These are phyloP conservation scores for Pelobates cultripes DNA, from an alignment of 2,797 vertebrate genomes.

Conservation along the genomic window DNA sequence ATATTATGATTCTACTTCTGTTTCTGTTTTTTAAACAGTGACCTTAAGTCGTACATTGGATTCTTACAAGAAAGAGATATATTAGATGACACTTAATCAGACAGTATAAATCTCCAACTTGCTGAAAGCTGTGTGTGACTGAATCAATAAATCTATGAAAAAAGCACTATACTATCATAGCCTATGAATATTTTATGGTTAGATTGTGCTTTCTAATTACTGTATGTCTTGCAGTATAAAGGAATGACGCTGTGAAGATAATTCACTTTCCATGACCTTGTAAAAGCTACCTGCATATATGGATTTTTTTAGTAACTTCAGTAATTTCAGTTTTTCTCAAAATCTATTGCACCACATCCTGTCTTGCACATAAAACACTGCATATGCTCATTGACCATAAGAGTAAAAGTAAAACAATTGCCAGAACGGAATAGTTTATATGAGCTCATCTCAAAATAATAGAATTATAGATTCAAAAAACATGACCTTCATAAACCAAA, in stretches of 20 bases:
- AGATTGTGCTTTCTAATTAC: slow-evolving; percentile 28
- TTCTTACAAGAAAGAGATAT: slow-evolving; percentile 6
- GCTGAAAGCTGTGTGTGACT: slow-evolving; percentile 15
- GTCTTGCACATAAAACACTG: neutral
- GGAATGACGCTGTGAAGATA: neutral
- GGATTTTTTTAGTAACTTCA: neutral
- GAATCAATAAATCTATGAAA: slow-evolving; percentile 27
- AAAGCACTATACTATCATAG: slow-evolving; percentile 27
- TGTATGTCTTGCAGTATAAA: slow-evolving; percentile 11
- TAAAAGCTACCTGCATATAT: neutral
- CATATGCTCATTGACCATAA: neutral
- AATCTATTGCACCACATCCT: neutral
- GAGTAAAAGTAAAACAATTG: too few relatives aligned
- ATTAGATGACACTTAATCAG: neutral
- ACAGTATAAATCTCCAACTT: slow-evolving; percentile 12
- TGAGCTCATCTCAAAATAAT: too few relatives aligned
- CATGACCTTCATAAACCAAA: too few relatives aligned
- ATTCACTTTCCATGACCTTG: slow-evolving; percentile 17
- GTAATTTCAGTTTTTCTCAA: neutral
- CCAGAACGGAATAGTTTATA: too few relatives aligned
- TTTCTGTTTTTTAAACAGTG: slow-evolving; percentile 11
- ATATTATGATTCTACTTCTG: neutral
- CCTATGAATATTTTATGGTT: slow-evolving; percentile 30
- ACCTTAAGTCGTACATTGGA: slow-evolving; percentile 1
- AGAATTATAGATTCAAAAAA: too few relatives aligned